phyloP scores from a whole-genome alignment of 1,140 invertebrate genomes.

The Whitmania pigra region DNA sequence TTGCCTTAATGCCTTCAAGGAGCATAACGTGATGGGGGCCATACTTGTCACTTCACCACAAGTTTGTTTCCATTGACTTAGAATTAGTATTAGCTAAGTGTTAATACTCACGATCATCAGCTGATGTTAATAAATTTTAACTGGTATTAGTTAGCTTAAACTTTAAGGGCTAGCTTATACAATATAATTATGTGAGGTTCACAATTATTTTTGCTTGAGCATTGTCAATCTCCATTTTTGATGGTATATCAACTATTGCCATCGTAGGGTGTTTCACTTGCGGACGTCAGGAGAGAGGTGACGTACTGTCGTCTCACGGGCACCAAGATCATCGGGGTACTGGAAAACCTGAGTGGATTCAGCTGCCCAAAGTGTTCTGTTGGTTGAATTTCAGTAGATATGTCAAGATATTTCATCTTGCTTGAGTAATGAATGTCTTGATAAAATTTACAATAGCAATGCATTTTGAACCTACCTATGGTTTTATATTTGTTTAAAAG shows the following conservation, averaged over 20 bases:
- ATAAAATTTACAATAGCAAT: too few species aligned
- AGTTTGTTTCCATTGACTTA: constrained; percentile 27
- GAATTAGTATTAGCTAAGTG: neutral
- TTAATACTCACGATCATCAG: neutral
- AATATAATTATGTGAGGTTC: too few species aligned
- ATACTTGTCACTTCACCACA: constrained; percentile 85
- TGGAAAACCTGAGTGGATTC: constrained; percentile 92
- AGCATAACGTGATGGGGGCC: constrained; percentile 56
- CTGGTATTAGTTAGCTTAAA: too few species aligned
- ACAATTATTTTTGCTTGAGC: too few species aligned
- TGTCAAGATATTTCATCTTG: too few species aligned
- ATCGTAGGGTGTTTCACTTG: constrained; percentile 61
- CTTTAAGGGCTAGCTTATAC: too few species aligned
- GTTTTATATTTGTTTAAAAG: too few species aligned
- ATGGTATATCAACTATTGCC: too few species aligned
- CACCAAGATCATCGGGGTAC: constrained; percentile 72
- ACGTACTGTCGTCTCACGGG: constrained; percentile 83
- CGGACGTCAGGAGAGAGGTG: constrained; percentile 85
- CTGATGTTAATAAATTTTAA: too few species aligned
- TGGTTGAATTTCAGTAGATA: neutral
- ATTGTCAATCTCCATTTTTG: too few species aligned
- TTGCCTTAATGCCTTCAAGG: constrained; percentile 56
- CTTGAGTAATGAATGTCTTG: too few species aligned
- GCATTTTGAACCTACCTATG: too few species aligned
- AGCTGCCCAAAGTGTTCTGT: constrained; percentile 68